phyloP scores from a whole-genome alignment of 2,113 vertebrate genomes.

The Natator depressus region DNA sequence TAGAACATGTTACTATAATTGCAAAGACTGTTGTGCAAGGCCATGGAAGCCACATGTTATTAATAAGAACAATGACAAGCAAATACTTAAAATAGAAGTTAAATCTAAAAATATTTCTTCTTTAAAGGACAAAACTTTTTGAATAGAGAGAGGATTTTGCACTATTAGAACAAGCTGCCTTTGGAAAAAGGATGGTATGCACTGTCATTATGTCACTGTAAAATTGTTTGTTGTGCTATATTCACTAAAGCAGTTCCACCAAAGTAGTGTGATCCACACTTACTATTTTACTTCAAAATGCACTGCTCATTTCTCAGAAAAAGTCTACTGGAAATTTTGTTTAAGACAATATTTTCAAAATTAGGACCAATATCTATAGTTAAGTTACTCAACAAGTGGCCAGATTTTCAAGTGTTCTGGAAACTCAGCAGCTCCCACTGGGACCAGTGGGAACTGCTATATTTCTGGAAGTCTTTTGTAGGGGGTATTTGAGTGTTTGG shows the following conservation, averaged over 20 bases:
- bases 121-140: slow-evolving; percentile 40
- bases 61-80: slow-evolving; percentile 40
- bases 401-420: background rate
- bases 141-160: slow-evolving; percentile 44
- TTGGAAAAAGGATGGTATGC: background rate
- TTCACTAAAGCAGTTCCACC: background rate
- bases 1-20: slow-evolving; percentile 22
- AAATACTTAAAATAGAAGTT: slow-evolving; percentile 51
- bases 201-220: background rate
- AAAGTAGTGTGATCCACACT: background rate
- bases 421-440: background rate
- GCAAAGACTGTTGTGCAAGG: background rate
- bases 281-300: background rate
- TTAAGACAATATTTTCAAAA: slow-evolving; percentile 21
- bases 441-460: accelerated
- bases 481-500: accelerated
- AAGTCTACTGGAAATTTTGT: background rate
- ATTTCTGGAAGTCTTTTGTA: background rate
- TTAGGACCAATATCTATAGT: background rate
- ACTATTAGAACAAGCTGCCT: slow-evolving; percentile 28
- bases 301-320: slow-evolving; percentile 17
- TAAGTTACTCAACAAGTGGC: background rate
- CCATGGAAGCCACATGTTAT: slow-evolving; percentile 38
- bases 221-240: background rate
- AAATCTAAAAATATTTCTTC: slow-evolving; percentile 33